Evolutionary conservation across 2,888 invertebrate species (phyloP), one percentile per base, ranked within the genome.

Genomic region (Nineta flava): DNA sequence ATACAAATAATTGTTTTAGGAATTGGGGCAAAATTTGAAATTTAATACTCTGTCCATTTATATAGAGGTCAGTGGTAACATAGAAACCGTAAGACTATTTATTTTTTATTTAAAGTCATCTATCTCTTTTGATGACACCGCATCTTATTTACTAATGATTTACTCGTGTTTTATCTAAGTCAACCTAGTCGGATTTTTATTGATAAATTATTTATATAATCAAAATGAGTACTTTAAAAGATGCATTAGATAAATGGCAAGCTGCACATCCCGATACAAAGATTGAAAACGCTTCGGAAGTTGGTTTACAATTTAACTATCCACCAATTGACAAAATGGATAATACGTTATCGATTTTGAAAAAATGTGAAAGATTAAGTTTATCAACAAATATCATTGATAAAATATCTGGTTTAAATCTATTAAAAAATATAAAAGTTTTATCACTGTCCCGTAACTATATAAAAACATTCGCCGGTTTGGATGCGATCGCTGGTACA

Each of bases 271-370:
- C 38, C 12, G 79, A 74, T 40, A 71, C 77, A 56, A 75, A 78
- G 46, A 77, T 83, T 0, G 69, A 73, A 0, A 84, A 87, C 53
- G 79, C 84, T 2, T 76, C 70, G 5, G 86, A 88, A 55, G 81
- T 96, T 1, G 80, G 80, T 52, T 70, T 96, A 44, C 83, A 82
- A 54, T 93, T 93, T 58, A 87, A 88, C 62, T 87, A 83, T 76
- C 94, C 93, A 1, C 91, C 94, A 0, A 88, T 96, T 49, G 95
- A 95, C 61, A 94, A 91, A 71, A 92, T 96, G 90, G 95, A 96
- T 61, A 83, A 78, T 52, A 78, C 83, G 1, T 69, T 95, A 19
- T 77, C 83, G 1, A 74, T 75, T 1, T 70, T 95, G 4, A 66
- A 71, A 2, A 80, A 77, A 54, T 92, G 92, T 74, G 80, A 83